A percentile compares a stretch with the other conserved stretches of the same genome.
Conservation (phyloP, 2,888 invertebrate species). For the Trypoxylon attenuatum region DNA sequence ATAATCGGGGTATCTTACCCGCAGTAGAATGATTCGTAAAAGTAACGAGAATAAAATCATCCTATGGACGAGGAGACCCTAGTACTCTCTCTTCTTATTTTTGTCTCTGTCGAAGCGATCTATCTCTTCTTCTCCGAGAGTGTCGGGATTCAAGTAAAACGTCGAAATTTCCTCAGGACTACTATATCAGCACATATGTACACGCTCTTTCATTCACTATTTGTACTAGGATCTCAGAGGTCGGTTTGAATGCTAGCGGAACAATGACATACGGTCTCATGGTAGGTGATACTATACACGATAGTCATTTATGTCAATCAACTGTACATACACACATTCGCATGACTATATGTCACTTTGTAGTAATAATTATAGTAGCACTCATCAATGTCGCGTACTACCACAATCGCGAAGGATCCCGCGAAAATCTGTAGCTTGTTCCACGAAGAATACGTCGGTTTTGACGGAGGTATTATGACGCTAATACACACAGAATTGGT, state of each 20-base stretch:
- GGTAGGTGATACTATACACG: slow-evolving; percentile 1
- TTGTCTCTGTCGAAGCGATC: too few species aligned
- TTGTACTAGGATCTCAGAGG: background rate
- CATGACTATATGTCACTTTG: slow-evolving; percentile 16
- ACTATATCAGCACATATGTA: too few species aligned
- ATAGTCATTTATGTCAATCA: slow-evolving; percentile 23
- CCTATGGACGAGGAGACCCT: too few species aligned
- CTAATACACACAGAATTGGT: background rate
- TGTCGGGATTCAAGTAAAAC: too few species aligned
- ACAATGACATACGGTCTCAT: background rate
- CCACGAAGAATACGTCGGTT: slow-evolving; percentile 25
- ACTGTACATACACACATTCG: slow-evolving; percentile 29
- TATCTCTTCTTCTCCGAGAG: too few species aligned
- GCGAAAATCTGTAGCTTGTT: slow-evolving; percentile 17
- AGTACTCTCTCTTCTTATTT: too few species aligned
- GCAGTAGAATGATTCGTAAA: too few species aligned
- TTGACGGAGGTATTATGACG: background rate
- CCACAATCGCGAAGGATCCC: slow-evolving; percentile 14
- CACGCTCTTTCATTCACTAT: background rate
- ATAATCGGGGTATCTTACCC: too few species aligned
- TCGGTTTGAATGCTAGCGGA: background rate
- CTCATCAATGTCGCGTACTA: slow-evolving; percentile 21
- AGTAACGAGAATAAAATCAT: too few species aligned
- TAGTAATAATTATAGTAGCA: slow-evolving; percentile 28
- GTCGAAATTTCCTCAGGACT: too few species aligned